These are phyloP conservation scores for Baccha elongata DNA, from an alignment of 2,888 invertebrate genomes.

Conservation along the genomic window DNA sequence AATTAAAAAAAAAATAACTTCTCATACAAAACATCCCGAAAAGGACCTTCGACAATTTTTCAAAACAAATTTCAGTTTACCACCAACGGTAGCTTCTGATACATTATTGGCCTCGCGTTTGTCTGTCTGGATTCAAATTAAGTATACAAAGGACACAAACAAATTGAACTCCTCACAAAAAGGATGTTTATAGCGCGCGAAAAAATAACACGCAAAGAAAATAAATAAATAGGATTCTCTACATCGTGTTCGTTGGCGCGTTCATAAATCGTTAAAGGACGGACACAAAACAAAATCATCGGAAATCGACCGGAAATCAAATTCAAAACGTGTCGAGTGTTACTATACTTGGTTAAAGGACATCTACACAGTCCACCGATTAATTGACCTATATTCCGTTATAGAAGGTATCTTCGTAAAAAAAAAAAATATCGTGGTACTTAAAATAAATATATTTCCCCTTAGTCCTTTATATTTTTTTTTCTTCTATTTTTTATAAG, in stretches of 20 bases:
- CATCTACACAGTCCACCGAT: slow-evolving; percentile 21
- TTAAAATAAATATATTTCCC: slow-evolving; percentile 6
- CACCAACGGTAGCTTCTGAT: slow-evolving; percentile 73
- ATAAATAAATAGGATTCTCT: not conserved
- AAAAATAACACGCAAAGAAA: slow-evolving; percentile 4
- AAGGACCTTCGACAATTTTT: slow-evolving; percentile 72
- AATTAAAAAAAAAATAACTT: slow-evolving; percentile 19
- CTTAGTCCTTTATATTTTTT: slow-evolving; percentile 33
- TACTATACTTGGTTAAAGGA: slow-evolving; percentile 19
- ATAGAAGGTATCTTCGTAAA: slow-evolving; percentile 4
- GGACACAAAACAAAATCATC: not conserved
- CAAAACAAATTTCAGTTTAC: slow-evolving; percentile 69
- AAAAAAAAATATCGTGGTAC: not conserved
- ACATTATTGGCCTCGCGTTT: slow-evolving; percentile 69
- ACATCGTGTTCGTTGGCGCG: not conserved
- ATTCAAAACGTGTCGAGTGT: slow-evolving; percentile 41
- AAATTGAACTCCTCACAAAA: not conserved
- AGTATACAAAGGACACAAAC: slow-evolving; percentile 6
- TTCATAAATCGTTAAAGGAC: slow-evolving; percentile 11
- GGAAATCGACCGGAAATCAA: slow-evolving; percentile 39
- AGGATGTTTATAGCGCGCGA: slow-evolving; percentile 53
- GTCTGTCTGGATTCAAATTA: slow-evolving; percentile 13
- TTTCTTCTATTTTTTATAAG: not conserved
- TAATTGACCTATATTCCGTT: slow-evolving; percentile 63
- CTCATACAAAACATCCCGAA: slow-evolving; percentile 55